A percentile compares a stretch with the other conserved stretches of the same genome.
Evolutionary conservation across 2,113 vertebrate genomes (phyloP).

Genomic region (Phaethon lepturus): DNA sequence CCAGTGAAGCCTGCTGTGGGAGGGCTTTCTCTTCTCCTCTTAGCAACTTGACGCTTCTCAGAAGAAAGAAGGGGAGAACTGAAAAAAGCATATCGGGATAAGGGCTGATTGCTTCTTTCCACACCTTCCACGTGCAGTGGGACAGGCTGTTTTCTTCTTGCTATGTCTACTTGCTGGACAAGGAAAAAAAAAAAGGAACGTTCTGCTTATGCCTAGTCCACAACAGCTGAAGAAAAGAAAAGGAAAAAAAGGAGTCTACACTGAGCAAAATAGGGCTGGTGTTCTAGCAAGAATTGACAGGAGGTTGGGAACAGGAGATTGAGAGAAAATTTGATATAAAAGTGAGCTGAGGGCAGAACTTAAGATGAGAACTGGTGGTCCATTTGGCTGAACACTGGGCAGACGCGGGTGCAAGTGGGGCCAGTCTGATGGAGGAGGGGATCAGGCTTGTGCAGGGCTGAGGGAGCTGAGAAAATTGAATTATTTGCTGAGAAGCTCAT

Average conservation of each 20-base stretch:
- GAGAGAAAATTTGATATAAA: neutral
- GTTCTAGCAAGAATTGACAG: neutral
- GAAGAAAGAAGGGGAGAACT: neutral
- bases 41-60: neutral
- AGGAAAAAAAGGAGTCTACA: neutral
- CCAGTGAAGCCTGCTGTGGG: neutral
- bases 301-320: neutral
- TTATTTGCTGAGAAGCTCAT: neutral
- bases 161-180: neutral
- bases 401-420: rapidly evolving
- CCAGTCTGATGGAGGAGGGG: neutral
- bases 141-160: neutral
- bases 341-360: neutral
- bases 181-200: neutral
- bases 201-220: neutral
- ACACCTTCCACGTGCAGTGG: neutral
- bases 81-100: neutral
- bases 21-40: neutral
- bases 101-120: neutral
- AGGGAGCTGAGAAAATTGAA: neutral
- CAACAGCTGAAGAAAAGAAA: neutral
- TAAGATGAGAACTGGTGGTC: neutral
- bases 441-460: neutral
- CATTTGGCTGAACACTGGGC: rapidly evolving
- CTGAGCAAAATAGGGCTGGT: neutral